Evolutionary conservation across 2,888 invertebrate genomes (phyloP).

Genomic region (Charanyca ferruginea): DNA sequence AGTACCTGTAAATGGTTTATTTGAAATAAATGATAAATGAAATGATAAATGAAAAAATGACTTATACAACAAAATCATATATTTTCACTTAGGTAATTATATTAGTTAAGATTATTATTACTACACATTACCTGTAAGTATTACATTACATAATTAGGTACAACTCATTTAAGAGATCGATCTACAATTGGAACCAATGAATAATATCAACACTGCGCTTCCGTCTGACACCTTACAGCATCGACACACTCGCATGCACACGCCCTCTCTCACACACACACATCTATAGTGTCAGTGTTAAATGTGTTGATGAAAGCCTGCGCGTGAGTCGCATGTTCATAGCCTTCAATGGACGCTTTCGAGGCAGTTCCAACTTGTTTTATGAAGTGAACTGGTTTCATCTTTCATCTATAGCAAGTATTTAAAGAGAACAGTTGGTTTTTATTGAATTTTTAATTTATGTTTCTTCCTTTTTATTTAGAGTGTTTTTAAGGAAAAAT

Average conservation of each 20-base stretch:
- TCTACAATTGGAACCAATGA: not conserved
- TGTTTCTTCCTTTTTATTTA: not conserved
- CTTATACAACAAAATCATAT: no score
- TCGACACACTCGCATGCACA: constrained; percentile 25
- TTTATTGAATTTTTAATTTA: constrained; percentile 6
- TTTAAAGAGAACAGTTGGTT: constrained; percentile 10
- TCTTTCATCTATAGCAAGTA: constrained; percentile 33
- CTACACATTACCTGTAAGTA: not conserved
- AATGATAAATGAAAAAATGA: no score
- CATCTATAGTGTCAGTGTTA: constrained; percentile 60
- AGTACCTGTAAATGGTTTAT: no score
- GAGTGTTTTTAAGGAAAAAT: not conserved
- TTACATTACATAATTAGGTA: not conserved
- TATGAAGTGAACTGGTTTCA: constrained; percentile 52
- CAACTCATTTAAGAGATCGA: constrained; percentile 11
- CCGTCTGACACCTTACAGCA: constrained; percentile 43
- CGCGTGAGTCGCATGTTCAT: constrained; percentile 72
- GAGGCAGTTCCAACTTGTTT: constrained; percentile 45
- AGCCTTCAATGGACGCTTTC: constrained; percentile 70
- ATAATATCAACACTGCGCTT: constrained; percentile 44
- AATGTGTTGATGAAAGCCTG: constrained; percentile 78
- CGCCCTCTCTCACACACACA: constrained; percentile 36
- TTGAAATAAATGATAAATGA: no score
- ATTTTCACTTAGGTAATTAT: no score
- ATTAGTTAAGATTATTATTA: not conserved